These are phyloP conservation scores for Alectoris magna DNA, from an alignment of 2,797 vertebrate genomes.

Conservation along the genomic window DNA sequence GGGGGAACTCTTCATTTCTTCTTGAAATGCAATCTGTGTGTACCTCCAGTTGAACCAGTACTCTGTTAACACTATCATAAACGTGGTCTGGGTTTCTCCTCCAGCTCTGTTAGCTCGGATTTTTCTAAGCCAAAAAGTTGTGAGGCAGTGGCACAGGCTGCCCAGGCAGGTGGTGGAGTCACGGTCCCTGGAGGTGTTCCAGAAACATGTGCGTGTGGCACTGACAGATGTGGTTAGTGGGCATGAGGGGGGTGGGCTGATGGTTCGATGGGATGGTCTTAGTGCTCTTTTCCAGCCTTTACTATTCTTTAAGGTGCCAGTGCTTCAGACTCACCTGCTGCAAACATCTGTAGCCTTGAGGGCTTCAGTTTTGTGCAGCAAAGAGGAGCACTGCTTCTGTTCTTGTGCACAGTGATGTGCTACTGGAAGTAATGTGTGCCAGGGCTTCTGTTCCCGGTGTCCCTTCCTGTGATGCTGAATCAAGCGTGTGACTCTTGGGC, in stretches of 20 bases:
- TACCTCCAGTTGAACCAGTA: not conserved
- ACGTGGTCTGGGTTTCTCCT: not conserved
- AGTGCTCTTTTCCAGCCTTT: too few relatives aligned
- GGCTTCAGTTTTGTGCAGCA: not conserved
- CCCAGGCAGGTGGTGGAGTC: too few relatives aligned
- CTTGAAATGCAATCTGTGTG: rapidly evolving
- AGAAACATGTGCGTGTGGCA: too few relatives aligned
- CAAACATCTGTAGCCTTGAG: not conserved
- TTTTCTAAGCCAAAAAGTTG: not conserved
- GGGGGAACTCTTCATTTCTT: not conserved
- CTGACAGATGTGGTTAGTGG: too few relatives aligned
- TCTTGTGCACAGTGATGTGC: not conserved
- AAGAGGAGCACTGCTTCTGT: not conserved
- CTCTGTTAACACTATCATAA: not conserved
- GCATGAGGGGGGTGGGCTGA: too few relatives aligned
- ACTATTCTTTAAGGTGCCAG: not conserved
- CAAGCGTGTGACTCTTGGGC: rapidly evolving
- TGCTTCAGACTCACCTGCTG: not conserved
- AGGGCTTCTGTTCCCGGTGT: not conserved
- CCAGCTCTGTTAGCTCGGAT: not conserved
- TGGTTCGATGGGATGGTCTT: too few relatives aligned
- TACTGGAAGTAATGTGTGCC: not conserved
- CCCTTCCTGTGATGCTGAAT: not conserved
- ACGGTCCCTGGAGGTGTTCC: too few relatives aligned
- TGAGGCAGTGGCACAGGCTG: too few relatives aligned